Evolutionary conservation across 2,888 invertebrate genomes (phyloP), one percentile per base, ranked within the genome.

Genomic region (Ectobius pallidus): DNA sequence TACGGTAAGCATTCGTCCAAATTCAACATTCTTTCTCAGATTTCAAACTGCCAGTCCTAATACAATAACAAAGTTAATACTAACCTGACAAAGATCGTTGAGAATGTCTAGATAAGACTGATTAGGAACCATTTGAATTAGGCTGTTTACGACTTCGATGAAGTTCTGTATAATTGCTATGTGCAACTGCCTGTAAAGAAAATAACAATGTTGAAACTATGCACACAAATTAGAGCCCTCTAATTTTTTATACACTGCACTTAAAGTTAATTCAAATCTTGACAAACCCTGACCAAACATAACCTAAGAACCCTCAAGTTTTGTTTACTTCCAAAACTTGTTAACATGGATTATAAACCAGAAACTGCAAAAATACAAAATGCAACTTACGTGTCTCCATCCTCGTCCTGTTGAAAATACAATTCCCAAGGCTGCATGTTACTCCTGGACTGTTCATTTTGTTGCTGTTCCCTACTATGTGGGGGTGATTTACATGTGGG

Each of bases 311-410:
- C n/a, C n/a, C n/a, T n/a, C n/a, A n/a, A n/a, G n/a, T n/a, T n/a
- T n/a, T n/a, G n/a, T n/a, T n/a, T n/a, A n/a, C n/a, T n/a, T n/a
- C n/a, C n/a, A n/a, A n/a, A n/a, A n/a, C n/a, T n/a, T n/a, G n/a
- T n/a, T n/a, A n/a, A n/a, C n/a, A n/a, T n/a, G n/a, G n/a, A n/a
- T n/a, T n/a, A n/a, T n/a, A n/a, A n/a, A n/a, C 52, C 22, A 20
- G 11, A 49, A 46, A 68, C 7, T n/a, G 1, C n/a, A 67, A 20
- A 67, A 39, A 9, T 20, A 34, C 7, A n/a, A 27, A 32, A 62
- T 11, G 27, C 44, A 55, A 90, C 94, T 92, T 87, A 95, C 94
- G 95, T 94, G 83, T 95, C 94, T 77, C 95, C 95, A 78, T 94
- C 93, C 76, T 91, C 90, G 81, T 95, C 92, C 79, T 92, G 94